Base-by-base conservation (phyloP, 2,113 vertebrate genomes). In the Steatornis caripensis region DNA sequence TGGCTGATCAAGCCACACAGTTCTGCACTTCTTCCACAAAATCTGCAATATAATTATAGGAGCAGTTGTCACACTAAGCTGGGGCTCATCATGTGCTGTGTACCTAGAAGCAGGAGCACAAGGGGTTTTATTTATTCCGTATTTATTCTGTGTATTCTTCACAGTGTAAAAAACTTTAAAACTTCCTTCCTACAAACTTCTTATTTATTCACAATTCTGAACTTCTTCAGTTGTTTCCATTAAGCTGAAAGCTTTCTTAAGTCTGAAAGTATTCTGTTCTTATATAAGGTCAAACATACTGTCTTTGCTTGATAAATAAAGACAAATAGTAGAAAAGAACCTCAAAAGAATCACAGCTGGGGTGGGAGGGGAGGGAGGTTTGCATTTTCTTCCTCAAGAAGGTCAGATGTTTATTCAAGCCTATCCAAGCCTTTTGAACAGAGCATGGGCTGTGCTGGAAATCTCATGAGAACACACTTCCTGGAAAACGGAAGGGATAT, bases 341-440 rank as follows among this genome's bases (percentile, higher is more conserved):
- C 88, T 92, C 80, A 78, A 78, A 97, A 89, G 89, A 84, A 78
- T 65, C 86, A 45, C 45, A 76, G 69, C 77, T 84, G 41, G 53
- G n/a, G 70, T 83, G 32, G 66, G 34, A 91, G 53, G 70, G 37
- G 69, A 94, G 69, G 55, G 45, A 92, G 48, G 87, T 95, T 89
- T 93, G 64, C 65, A 45, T 90, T 93, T 94, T 84, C 55, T 78
- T 89, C 64, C 45, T 82, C 4, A 0, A 79, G 89, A 81, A 89
- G 90, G 92, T 97, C 89, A 92, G 84, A 87, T 92, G 32, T 95
- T 95, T 95, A 95, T 92, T 97, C 80, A 97, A 93, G 87, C 70
- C 89, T 93, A 8, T 68, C 69, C 53, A 57, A 91, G 37, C 48
- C 85, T 89, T 96, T 93, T 97, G 80, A 94, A 62, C 76, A 75